phyloP scores from a whole-genome alignment of 2,888 invertebrate species.

The Calameuta pallipes region DNA sequence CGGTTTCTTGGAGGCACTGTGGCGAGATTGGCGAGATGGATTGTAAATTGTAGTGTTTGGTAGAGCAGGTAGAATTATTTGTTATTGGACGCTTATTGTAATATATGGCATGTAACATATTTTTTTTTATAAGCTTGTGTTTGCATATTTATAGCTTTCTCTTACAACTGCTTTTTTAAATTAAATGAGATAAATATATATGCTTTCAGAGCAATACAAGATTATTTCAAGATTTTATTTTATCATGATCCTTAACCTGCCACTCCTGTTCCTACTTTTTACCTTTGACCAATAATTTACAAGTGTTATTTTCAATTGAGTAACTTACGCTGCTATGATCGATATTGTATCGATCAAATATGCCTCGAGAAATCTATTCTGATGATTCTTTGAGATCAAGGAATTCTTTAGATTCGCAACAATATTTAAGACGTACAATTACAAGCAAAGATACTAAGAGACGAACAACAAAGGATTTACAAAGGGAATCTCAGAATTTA shows the following conservation, averaged over 20 bases:
- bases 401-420: slow-evolving; percentile 1
- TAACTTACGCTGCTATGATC: background rate
- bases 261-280: background rate
- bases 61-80: background rate
- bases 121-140: background rate
- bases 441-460: background rate
- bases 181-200: background rate
- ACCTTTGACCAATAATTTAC: background rate
- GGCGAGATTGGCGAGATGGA: background rate
- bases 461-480: background rate
- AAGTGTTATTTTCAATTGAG: background rate
- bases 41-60: background rate
- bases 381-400: slow-evolving; percentile 22
- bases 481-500: background rate
- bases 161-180: background rate
- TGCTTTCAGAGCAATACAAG: background rate
- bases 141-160: background rate
- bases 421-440: background rate
- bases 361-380: slow-evolving; percentile 15
- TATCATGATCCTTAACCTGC: background rate
- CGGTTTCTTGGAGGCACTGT: background rate
- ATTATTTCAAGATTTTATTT: background rate
- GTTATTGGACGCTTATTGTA: background rate
- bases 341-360: background rate
- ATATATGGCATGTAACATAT: background rate